These are phyloP conservation scores for Dolomedes plantarius DNA, from an alignment of 2,888 invertebrate genomes.

Conservation along the genomic window DNA sequence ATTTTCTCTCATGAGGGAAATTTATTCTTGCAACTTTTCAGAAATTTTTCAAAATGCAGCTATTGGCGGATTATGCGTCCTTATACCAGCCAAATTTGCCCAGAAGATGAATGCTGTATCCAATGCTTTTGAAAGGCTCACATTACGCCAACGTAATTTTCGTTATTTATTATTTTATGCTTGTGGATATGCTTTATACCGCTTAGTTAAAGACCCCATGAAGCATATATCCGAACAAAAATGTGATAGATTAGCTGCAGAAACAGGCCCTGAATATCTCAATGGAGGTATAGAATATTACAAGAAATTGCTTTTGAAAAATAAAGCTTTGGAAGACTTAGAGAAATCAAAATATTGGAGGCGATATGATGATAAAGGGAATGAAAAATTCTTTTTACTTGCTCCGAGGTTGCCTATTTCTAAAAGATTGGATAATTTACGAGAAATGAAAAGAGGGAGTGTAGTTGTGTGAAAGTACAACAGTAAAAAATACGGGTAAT, in stretches of 20 bases:
- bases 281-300: slow-evolving; percentile 87
- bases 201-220: slow-evolving; percentile 82
- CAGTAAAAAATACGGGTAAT: not conserved
- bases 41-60: slow-evolving; percentile 81
- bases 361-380: slow-evolving; percentile 83
- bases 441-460: slow-evolving; percentile 25
- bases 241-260: slow-evolving; percentile 82
- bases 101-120: slow-evolving; percentile 80
- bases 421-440: slow-evolving; percentile 73
- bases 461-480: not conserved
- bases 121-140: slow-evolving; percentile 80
- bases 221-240: slow-evolving; percentile 82
- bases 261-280: slow-evolving; percentile 81
- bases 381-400: slow-evolving; percentile 83
- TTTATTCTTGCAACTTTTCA: slow-evolving; percentile 82
- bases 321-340: slow-evolving; percentile 83
- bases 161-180: slow-evolving; percentile 81
- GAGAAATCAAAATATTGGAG: slow-evolving; percentile 82
- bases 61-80: slow-evolving; percentile 79
- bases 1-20: slow-evolving; percentile 87
- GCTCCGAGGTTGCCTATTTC: slow-evolving; percentile 83
- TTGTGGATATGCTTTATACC: slow-evolving; percentile 82
- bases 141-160: slow-evolving; percentile 78
- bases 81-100: slow-evolving; percentile 80
- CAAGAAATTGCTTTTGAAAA: slow-evolving; percentile 83